These are phyloP conservation scores for Nothobranchius kuhntae DNA, from an alignment of 2,113 vertebrate genomes.

Conservation along the genomic window DNA sequence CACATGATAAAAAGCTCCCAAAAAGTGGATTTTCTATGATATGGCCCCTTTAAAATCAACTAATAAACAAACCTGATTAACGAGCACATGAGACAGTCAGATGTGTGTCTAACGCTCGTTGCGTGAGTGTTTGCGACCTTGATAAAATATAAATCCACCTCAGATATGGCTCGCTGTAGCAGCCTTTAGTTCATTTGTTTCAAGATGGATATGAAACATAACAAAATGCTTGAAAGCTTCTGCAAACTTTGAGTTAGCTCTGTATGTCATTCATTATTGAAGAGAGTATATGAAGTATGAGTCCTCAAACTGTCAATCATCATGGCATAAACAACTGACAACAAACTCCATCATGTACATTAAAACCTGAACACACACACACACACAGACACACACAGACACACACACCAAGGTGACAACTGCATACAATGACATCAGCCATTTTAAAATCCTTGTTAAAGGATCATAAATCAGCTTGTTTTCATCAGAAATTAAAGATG, in stretches of 20 bases:
- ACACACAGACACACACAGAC: too few species aligned
- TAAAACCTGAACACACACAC: not conserved
- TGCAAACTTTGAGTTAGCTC: not conserved
- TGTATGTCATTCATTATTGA: not conserved
- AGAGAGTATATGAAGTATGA: not conserved
- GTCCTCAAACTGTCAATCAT: not conserved
- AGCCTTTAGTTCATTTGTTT: not conserved
- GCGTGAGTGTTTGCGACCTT: too few species aligned
- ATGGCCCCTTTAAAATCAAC: too few species aligned
- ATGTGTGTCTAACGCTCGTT: too few species aligned
- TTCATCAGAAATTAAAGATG: conserved; percentile 26
- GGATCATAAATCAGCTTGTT: not conserved
- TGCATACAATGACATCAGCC: not conserved
- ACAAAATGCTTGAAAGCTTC: not conserved
- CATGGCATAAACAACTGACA: not conserved
- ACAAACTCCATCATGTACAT: not conserved
- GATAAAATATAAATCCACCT: too few species aligned
- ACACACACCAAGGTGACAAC: not conserved
- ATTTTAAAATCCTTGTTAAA: not conserved
- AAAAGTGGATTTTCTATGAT: too few species aligned
- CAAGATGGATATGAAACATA: not conserved
- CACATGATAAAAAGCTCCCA: too few species aligned
- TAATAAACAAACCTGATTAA: too few species aligned
- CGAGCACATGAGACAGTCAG: too few species aligned
- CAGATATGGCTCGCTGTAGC: too few species aligned